phyloP scores from a whole-genome alignment of 2,888 invertebrate species.

The Tromatobia lineatoria region DNA sequence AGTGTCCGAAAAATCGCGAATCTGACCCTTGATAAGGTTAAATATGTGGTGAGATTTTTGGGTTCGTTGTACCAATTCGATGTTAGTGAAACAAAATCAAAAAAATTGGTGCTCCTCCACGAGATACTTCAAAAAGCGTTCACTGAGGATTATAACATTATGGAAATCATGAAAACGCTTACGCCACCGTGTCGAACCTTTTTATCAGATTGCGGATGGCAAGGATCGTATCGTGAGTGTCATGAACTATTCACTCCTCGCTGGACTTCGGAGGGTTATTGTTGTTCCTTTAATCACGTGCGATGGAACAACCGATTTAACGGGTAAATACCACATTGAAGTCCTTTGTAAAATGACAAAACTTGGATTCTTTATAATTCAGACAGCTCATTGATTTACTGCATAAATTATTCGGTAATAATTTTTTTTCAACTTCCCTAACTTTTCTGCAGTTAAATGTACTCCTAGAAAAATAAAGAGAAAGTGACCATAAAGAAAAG shows the following conservation, averaged over 20 bases:
- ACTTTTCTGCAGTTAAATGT: too few relatives aligned
- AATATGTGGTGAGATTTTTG: conserved; percentile 74
- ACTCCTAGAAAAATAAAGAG: too few relatives aligned
- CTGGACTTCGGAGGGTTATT: conserved; percentile 88
- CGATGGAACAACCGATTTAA: conserved; percentile 84
- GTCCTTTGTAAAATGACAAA: neutral
- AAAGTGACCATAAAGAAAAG: too few relatives aligned
- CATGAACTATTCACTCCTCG: conserved; percentile 86
- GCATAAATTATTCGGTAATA: too few relatives aligned
- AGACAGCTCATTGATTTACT: too few relatives aligned
- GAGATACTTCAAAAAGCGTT: conserved; percentile 67
- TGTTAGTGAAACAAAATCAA: conserved; percentile 46
- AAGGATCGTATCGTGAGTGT: conserved; percentile 85
- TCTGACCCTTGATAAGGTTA: conserved; percentile 68
- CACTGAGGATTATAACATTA: conserved; percentile 63
- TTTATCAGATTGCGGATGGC: conserved; percentile 86
- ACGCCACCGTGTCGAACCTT: conserved; percentile 86
- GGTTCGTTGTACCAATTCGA: conserved; percentile 79
- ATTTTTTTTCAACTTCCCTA: too few relatives aligned
- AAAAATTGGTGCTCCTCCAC: conserved; percentile 64
- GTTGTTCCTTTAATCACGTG: conserved; percentile 88
- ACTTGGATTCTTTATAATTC: too few relatives aligned
- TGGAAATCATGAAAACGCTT: conserved; percentile 81
- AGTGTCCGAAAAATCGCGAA: conserved; percentile 61
- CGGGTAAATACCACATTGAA: neutral